Evolutionary conservation across 2,888 invertebrate species (phyloP).

Genomic region (Congeria kusceri): DNA sequence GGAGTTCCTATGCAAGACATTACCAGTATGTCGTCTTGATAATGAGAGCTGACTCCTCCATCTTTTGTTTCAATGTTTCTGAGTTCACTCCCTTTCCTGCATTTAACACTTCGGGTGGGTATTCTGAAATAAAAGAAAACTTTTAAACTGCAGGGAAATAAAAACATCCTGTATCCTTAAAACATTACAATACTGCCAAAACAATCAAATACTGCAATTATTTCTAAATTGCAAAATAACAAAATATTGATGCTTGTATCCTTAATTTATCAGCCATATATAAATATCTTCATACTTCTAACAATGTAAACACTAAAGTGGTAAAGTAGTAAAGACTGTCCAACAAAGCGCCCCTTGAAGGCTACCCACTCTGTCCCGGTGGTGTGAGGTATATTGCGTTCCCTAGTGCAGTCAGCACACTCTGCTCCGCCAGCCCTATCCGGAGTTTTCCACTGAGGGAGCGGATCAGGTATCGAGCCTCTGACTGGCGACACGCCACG

Average conservation of each 20-base stretch:
- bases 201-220: too few species aligned
- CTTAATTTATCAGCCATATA: too few species aligned
- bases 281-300: too few species aligned
- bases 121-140: slow-evolving; percentile 68
- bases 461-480: slow-evolving; percentile 95
- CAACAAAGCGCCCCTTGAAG: too few species aligned
- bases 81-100: slow-evolving; percentile 88
- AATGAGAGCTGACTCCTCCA: slow-evolving; percentile 91
- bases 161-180: too few species aligned
- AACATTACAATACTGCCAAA: too few species aligned
- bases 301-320: too few species aligned
- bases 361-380: slow-evolving; percentile 87
- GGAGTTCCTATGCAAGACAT: slow-evolving; percentile 62
- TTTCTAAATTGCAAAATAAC: too few species aligned
- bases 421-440: slow-evolving; percentile 98
- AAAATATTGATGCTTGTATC: too few species aligned
- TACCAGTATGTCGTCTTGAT: slow-evolving; percentile 97
- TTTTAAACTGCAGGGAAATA: background rate
- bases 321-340: too few species aligned
- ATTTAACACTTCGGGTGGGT: slow-evolving; percentile 89
- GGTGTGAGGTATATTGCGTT: slow-evolving; percentile 93
- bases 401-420: slow-evolving; percentile 95
- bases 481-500: slow-evolving; percentile 93
- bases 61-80: slow-evolving; percentile 91
- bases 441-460: slow-evolving; percentile 97